Evolutionary conservation across 2,888 invertebrate species (phyloP).

Genomic region (Caenorhabditis auriculariae): DNA sequence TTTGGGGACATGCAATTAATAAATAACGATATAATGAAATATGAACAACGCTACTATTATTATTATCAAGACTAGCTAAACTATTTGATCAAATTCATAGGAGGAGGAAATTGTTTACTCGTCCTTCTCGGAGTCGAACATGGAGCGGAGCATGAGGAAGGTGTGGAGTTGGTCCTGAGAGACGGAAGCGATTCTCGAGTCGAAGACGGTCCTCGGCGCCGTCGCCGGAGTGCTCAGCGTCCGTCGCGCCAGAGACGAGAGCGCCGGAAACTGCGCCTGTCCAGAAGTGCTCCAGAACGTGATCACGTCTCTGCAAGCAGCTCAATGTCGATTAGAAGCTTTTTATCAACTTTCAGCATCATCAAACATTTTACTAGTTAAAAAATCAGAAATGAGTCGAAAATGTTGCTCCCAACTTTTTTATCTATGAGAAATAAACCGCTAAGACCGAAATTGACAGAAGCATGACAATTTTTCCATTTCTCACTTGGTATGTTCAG

Average conservation of each 20-base stretch:
- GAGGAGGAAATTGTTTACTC: too few species aligned
- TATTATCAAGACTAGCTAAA: too few species aligned
- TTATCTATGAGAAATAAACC: background rate
- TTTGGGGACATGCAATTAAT: too few species aligned
- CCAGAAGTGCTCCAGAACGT: slow-evolving; percentile 55
- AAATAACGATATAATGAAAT: too few species aligned
- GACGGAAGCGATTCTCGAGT: slow-evolving; percentile 27
- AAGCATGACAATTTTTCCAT: background rate
- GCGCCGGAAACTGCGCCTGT: slow-evolving; percentile 45
- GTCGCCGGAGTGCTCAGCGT: slow-evolving; percentile 31
- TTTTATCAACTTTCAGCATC: too few species aligned
- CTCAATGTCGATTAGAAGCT: background rate
- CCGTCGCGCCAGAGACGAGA: slow-evolving; percentile 49
- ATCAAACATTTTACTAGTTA: too few species aligned
- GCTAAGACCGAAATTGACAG: background rate
- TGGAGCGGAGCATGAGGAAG: slow-evolving; percentile 37
- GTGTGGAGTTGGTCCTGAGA: slow-evolving; percentile 36
- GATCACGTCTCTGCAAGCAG: slow-evolving; percentile 45
- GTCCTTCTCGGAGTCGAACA: slow-evolving; percentile 35
- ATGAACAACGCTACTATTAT: too few species aligned
- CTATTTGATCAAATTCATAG: too few species aligned
- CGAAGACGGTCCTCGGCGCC: slow-evolving; percentile 31
- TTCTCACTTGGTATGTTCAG: slow-evolving; percentile 33
- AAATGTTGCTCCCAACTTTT: background rate
- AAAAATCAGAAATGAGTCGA: background rate